A percentile compares a stretch with the other conserved stretches of the same genome.
Conservation (phyloP, 2,888 invertebrate species). For the Cephus spinipes region DNA sequence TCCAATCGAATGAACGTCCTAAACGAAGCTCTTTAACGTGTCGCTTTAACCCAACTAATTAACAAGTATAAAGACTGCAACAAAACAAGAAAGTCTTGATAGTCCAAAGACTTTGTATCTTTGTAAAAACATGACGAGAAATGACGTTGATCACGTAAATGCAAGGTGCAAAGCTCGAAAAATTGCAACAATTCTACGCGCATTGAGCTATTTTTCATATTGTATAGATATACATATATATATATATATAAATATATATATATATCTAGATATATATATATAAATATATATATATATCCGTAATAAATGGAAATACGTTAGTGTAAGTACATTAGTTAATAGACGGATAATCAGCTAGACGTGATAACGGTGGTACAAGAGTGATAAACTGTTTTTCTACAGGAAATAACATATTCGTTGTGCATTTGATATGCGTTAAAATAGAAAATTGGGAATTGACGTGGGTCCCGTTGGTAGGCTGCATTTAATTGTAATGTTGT, state of each 20-base stretch:
- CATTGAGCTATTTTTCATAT: too few species aligned
- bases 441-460: neutral
- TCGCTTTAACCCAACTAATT: neutral
- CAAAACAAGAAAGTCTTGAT: neutral
- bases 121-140: neutral
- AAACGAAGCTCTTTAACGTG: neutral
- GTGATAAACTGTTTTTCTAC: neutral
- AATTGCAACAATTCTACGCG: too few species aligned
- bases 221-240: too few species aligned
- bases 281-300: too few species aligned
- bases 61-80: neutral
- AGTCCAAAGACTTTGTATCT: neutral
- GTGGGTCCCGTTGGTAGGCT: neutral
- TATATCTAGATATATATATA: too few species aligned
- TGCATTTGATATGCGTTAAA: neutral
- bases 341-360: too few species aligned
- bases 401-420: neutral
- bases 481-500: conserved; percentile 23
- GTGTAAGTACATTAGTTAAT: too few species aligned
- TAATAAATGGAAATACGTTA: too few species aligned
- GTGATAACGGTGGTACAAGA: neutral
- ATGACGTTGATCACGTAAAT: too few species aligned
- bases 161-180: too few species aligned
- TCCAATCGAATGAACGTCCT: neutral
- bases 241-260: too few species aligned